Evolutionary conservation across 2,797 vertebrate genomes (phyloP).

Genomic region (Poecilia picta): DNA sequence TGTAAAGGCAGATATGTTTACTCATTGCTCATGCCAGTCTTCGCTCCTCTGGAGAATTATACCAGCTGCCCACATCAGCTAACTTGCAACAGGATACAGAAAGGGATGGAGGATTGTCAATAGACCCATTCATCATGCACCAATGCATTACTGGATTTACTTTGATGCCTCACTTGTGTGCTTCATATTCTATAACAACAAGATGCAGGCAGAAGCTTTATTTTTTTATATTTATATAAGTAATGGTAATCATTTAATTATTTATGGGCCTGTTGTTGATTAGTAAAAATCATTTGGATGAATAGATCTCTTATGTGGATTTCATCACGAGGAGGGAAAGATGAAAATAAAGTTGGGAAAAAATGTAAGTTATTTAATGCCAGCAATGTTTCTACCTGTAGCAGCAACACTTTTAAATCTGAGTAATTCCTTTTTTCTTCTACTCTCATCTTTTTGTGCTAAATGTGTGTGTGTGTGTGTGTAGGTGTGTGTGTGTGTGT

Average conservation of each 20-base stretch:
- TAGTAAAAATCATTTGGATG: constrained; percentile 33
- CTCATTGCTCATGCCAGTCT: constrained; percentile 39
- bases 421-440: constrained; percentile 46
- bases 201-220: constrained; percentile 9
- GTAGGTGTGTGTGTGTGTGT: background rate
- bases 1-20: constrained; percentile 36
- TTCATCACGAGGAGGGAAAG: constrained; percentile 26
- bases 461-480: background rate
- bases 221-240: constrained; percentile 18
- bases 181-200: constrained; percentile 26
- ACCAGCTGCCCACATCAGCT: constrained; percentile 62
- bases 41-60: constrained; percentile 42
- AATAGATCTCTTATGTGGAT: constrained; percentile 21
- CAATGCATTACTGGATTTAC: constrained; percentile 42
- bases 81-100: constrained; percentile 28
- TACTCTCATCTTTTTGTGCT: constrained; percentile 31
- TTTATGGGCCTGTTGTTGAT: constrained; percentile 31
- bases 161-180: constrained; percentile 35
- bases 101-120: constrained; percentile 38
- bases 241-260: constrained; percentile 30
- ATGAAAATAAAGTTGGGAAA: constrained; percentile 26
- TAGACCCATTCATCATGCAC: constrained; percentile 44
- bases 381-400: constrained; percentile 28
- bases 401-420: constrained; percentile 31
- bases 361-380: constrained; percentile 25